Percentiles rank a stretch among this genome's conserved stretches.
Evolutionary conservation across 2,888 invertebrate species (phyloP).

Genomic region (Drosophila kanekoi): DNA sequence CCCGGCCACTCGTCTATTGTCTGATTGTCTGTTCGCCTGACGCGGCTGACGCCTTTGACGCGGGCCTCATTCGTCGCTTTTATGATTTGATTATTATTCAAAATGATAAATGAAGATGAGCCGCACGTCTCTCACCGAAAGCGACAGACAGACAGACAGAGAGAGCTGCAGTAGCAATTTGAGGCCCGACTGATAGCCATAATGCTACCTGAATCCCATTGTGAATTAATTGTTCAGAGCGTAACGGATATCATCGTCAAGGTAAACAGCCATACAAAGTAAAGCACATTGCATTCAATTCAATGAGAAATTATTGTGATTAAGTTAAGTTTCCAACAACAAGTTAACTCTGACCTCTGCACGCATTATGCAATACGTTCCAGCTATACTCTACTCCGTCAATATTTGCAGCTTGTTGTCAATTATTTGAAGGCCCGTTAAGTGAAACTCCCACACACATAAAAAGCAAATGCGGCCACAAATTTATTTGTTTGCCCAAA

Average conservation of each 20-base stretch:
- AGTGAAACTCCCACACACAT: slow-evolving; percentile 63
- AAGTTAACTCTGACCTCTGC: not conserved
- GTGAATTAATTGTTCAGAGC: slow-evolving; percentile 4
- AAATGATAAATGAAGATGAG: slow-evolving; percentile 81
- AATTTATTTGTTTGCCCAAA: slow-evolving; percentile 45
- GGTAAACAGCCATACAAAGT: not conserved
- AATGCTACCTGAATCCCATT: slow-evolving; percentile 60
- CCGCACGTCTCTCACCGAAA: slow-evolving; percentile 21
- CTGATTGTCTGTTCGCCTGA: slow-evolving; percentile 38
- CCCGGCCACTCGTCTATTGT: slow-evolving; percentile 33
- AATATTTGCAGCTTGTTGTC: slow-evolving; percentile 19
- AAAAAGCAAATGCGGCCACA: slow-evolving; percentile 18
- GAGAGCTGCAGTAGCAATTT: slow-evolving; percentile 71
- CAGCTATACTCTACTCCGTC: not conserved
- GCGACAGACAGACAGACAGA: too few species aligned
- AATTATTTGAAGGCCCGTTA: slow-evolving; percentile 24
- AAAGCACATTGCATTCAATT: not conserved
- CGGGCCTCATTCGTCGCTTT: slow-evolving; percentile 58
- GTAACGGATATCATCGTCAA: slow-evolving; percentile 36
- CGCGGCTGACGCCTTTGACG: slow-evolving; percentile 62
- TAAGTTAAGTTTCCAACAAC: not conserved
- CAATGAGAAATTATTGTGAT: not conserved
- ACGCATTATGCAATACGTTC: not conserved
- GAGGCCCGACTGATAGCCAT: slow-evolving; percentile 51
- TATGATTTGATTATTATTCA: slow-evolving; percentile 81